Conservation (phyloP, 2,888 invertebrate species). For the Pachymerium ferrugineum region DNA sequence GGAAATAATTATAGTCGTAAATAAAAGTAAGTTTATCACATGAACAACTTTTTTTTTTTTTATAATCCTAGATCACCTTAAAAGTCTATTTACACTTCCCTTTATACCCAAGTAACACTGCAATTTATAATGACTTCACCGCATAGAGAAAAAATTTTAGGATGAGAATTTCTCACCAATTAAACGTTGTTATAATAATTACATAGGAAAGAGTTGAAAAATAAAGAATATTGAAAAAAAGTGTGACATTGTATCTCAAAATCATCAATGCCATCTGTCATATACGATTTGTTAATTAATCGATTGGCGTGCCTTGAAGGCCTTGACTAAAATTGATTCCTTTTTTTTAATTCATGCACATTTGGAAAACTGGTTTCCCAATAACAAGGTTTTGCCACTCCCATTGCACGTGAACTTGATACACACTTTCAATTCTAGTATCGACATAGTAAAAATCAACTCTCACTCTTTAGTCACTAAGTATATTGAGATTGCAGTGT, state of each 20-base stretch:
- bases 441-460: not conserved
- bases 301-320: not conserved
- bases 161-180: not conserved
- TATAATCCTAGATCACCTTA: not conserved
- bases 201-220: not conserved
- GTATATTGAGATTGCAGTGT: not conserved
- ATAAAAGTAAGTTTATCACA: not conserved
- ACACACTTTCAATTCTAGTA: not conserved
- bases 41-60: not conserved
- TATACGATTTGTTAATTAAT: not conserved
- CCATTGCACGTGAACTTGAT: not conserved
- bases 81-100: not conserved
- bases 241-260: not conserved
- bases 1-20: not conserved
- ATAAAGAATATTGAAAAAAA: not conserved
- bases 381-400: slow-evolving; percentile 1
- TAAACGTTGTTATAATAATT: not conserved
- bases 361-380: not conserved
- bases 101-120: not conserved
- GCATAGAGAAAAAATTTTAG: not conserved
- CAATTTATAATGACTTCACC: not conserved
- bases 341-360: not conserved
- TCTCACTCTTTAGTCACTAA: not conserved
- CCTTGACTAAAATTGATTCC: not conserved
- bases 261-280: not conserved